Evolutionary conservation across 2,113 vertebrate species (phyloP), one percentile per base, ranked within the genome.

Genomic region (Anser brachyrhynchus): DNA sequence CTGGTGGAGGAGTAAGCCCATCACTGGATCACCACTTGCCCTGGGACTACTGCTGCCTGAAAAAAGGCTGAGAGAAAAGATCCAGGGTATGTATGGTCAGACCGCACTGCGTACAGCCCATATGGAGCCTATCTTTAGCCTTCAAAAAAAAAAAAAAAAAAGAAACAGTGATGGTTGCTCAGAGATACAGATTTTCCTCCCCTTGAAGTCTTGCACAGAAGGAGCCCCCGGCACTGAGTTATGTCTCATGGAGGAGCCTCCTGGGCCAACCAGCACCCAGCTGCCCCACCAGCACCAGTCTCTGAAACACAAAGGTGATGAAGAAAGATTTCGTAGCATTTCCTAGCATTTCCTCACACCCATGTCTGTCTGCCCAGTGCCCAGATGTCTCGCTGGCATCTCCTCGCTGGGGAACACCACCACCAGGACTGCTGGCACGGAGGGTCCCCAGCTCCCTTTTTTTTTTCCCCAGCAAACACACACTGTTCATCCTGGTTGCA

Each of bases 91-190:
- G 33, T 22, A 41, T 37, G 93, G 81, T 91, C 93, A 75, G 81
- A 31, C 52, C 1, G 14, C 10, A 2, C 81, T 76, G 62, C 11
- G 4, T 66, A 61, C 21, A 95, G 87, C 84, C 81, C 94, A 85
- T 89, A 96, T 90, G 93, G 87, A 89, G 35, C 62, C 91, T 94
- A 95, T 95, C 84, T 96, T 96, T 96, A 96, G 94, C 37, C 23
- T 79, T 61, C 3, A 19, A 25, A 89, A 20, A 76, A 76, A 21
- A 49, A 44, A 17, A 11, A 49, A 6, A 11, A 70, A 73, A 87
- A 65, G 69, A 87, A 89, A 25, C 23, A 13, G 49, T 8, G 39
- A 31, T 0, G 6, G 89, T 92, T 95, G 89, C 87, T 93, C 84
- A 58, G 91, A 95, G 94, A 95, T 58, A 83, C 77, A 54, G 62